A percentile compares a stretch with the other conserved stretches of the same genome.
Conservation (phyloP, 2,888 invertebrate genomes). For the Acrocyrtus sp. region DNA sequence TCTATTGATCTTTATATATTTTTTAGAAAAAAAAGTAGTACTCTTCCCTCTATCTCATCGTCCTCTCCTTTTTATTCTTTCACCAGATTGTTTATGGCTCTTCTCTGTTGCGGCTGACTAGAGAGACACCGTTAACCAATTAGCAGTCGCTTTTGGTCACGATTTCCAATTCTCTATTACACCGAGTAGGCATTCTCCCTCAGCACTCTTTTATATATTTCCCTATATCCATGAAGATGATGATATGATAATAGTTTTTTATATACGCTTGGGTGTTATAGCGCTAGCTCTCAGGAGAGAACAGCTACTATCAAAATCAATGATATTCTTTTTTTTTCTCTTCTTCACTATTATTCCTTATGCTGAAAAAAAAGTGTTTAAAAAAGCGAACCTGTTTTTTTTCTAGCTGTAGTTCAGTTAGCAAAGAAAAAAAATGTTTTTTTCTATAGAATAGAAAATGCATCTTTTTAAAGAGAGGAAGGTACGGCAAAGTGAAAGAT, state of each 20-base stretch:
- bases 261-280: too few species aligned
- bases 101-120: constrained; percentile 29
- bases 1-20: constrained; percentile 23
- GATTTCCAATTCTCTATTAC: constrained; percentile 31
- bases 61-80: too few species aligned
- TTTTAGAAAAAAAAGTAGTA: neutral
- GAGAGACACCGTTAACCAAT: constrained; percentile 48
- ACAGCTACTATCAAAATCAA: neutral
- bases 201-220: constrained; percentile 29
- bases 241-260: neutral
- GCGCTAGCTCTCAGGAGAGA: neutral
- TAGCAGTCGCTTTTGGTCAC: constrained; percentile 51
- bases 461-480: constrained; percentile 1
- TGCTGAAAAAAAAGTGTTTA: neutral
- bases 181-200: neutral
- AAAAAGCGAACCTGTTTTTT: constrained; percentile 17
- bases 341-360: neutral
- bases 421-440: neutral
- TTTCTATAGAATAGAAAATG: neutral
- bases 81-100: constrained; percentile 30
- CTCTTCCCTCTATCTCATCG: too few species aligned
- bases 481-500: constrained; percentile 40
- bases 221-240: constrained; percentile 33
- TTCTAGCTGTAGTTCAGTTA: neutral
- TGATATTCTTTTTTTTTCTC: neutral